Base-by-base conservation (phyloP, 2,888 invertebrate genomes). In the Tethea ocularis region DNA sequence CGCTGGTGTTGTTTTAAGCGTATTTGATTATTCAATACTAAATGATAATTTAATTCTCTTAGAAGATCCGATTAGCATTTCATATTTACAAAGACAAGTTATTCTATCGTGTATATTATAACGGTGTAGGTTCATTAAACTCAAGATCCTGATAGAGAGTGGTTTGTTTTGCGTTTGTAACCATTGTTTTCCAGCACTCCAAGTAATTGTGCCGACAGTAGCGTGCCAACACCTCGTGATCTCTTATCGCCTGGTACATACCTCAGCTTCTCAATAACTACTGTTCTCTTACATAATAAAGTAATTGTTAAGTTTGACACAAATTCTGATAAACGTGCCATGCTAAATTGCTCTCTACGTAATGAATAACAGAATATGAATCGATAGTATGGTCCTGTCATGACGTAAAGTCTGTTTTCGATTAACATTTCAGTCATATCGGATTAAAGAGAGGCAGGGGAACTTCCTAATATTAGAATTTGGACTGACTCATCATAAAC, bases 61-160 rank as follows among this genome's bases (percentile, higher is more conserved):
- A 38, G n/a, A 15, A n/a, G 4, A 38, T 38, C 2, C 5, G n/a
- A n/a, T 38, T 38, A 38, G 38, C 38, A 38, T 38, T 38, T n/a
- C 15, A 38, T 38, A 38, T 38, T 38, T 38, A 38, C 38, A 38
- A 38, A 38, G 38, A 38, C n/a, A 26, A 26, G 3, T 26, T 5
- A 38, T 38, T 13, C 11, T 33, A 33, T 13, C 11, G n/a, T n/a
- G 38, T 38, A 38, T 6, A 38, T 38, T 38, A 38, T 38, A 38
- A 38, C 38, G 38, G 38, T 38, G 38, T 38, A n/a, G 38, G 38
- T n/a, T 38, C 38, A n/a, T n/a, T n/a, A n/a, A 38, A 38, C 38
- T n/a, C 38, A 38, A 38, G 38, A n/a, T 38, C 38, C 38, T 7
- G 4, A 38, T n/a, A 38, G n/a, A 38, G 38, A 38, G n/a, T 38